Percentiles rank a stretch among this genome's conserved stretches.
These are phyloP conservation scores for Grantiella picta DNA, from an alignment of 2,113 vertebrate genomes.

Conservation along the genomic window DNA sequence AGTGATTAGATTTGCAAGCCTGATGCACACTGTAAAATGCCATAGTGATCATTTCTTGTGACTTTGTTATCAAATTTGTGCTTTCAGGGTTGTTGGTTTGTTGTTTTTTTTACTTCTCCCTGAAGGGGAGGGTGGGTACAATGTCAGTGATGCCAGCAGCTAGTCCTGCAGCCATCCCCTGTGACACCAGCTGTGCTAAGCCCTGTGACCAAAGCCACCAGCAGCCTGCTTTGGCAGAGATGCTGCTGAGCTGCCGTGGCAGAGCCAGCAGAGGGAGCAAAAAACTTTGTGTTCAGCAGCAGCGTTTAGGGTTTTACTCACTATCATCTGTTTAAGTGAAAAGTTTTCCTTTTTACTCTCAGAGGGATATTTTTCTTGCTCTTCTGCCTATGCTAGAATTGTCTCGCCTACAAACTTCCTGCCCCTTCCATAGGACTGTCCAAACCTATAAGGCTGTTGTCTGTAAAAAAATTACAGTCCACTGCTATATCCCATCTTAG, in stretches of 20 bases:
- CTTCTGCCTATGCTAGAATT: neutral
- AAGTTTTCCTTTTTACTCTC: neutral
- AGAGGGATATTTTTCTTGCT: neutral
- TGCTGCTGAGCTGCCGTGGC: neutral
- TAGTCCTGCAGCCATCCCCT: neutral
- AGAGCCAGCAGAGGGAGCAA: slow-evolving; percentile 61
- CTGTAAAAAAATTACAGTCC: neutral
- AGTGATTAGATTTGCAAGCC: neutral
- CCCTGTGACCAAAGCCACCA: no score
- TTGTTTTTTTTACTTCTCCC: rapidly evolving
- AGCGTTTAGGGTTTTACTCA: neutral
- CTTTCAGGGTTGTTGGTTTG: neutral
- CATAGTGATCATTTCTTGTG: neutral
- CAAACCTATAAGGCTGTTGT: neutral
- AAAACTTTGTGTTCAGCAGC: neutral
- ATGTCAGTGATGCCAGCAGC: neutral
- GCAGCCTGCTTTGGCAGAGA: neutral
- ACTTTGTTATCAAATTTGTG: neutral
- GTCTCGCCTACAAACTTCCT: neutral
- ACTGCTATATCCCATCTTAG: neutral
- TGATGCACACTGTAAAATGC: neutral
- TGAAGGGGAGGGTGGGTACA: neutral
- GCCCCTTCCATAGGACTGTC: neutral
- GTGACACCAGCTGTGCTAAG: neutral
- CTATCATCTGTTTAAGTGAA: neutral